Conservation (phyloP, 2,797 vertebrate species). For the Gallinago stenura region DNA sequence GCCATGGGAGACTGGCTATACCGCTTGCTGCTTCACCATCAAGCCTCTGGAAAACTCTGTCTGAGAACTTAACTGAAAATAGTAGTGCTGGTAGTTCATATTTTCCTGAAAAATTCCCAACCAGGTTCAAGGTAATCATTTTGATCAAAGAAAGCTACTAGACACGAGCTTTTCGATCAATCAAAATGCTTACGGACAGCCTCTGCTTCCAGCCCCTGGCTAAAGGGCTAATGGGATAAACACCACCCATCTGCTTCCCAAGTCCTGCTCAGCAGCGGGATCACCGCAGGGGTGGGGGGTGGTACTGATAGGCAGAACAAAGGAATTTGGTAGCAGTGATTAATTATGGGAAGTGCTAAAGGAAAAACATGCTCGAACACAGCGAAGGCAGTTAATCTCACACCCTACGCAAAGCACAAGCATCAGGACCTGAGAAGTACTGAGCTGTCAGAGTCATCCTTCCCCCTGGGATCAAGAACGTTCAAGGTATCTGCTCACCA, state of each 20-base stretch:
- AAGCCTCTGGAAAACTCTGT: neutral
- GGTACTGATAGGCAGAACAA: neutral
- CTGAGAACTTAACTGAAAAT: neutral
- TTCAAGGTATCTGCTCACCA: neutral
- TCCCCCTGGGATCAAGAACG: neutral
- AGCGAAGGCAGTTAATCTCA: neutral
- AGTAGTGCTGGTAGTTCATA: neutral
- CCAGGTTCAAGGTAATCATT: neutral
- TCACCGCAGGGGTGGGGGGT: neutral
- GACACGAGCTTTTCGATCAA: neutral
- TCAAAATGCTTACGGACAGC: neutral
- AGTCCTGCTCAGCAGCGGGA: neutral
- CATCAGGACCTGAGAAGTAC: neutral
- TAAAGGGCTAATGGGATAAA: neutral
- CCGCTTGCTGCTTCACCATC: rapidly evolving
- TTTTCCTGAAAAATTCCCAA: neutral
- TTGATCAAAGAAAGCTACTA: neutral
- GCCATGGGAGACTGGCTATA: neutral
- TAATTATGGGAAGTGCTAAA: neutral
- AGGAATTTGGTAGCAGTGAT: neutral
- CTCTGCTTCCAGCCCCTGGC: neutral
- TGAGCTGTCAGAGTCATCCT: neutral
- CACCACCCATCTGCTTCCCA: neutral
- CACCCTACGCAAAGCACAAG: neutral
- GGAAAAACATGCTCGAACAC: neutral